Evolutionary conservation across 2,797 vertebrate species (phyloP).

Genomic region (Loriculus beryllinus): DNA sequence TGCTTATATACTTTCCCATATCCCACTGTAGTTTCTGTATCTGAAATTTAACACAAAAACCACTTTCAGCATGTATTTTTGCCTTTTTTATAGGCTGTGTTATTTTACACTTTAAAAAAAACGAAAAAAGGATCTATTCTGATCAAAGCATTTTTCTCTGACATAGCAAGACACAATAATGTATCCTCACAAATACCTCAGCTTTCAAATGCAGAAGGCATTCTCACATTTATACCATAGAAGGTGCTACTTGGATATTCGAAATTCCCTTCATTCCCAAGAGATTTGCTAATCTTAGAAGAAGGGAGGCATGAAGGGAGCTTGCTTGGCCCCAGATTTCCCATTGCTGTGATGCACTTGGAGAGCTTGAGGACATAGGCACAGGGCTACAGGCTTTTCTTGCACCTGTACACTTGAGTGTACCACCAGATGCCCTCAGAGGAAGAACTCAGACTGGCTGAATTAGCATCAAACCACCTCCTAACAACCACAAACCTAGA

Average conservation of each 20-base stretch:
- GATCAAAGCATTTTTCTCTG: constrained; percentile 29
- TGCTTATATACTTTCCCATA: background rate
- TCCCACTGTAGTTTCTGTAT: background rate
- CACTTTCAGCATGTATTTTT: background rate
- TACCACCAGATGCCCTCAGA: background rate
- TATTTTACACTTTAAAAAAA: background rate
- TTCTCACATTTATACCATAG: constrained; percentile 17
- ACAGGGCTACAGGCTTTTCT: background rate
- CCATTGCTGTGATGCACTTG: background rate
- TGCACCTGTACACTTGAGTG: background rate
- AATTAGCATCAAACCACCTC: background rate
- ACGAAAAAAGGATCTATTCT: background rate
- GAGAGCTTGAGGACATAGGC: background rate
- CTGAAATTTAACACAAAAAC: background rate
- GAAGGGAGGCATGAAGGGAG: background rate
- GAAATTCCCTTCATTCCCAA: constrained; percentile 34
- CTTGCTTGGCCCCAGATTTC: background rate
- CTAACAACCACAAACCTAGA: background rate
- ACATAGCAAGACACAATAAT: background rate
- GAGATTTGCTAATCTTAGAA: constrained; percentile 17
- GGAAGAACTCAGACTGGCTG: background rate
- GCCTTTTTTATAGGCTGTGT: background rate
- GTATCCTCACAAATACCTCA: constrained; percentile 19
- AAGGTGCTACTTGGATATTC: constrained; percentile 22
- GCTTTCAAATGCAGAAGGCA: background rate